Evolutionary conservation across 2,888 invertebrate species (phyloP).

Genomic region (Tenthredo livida): DNA sequence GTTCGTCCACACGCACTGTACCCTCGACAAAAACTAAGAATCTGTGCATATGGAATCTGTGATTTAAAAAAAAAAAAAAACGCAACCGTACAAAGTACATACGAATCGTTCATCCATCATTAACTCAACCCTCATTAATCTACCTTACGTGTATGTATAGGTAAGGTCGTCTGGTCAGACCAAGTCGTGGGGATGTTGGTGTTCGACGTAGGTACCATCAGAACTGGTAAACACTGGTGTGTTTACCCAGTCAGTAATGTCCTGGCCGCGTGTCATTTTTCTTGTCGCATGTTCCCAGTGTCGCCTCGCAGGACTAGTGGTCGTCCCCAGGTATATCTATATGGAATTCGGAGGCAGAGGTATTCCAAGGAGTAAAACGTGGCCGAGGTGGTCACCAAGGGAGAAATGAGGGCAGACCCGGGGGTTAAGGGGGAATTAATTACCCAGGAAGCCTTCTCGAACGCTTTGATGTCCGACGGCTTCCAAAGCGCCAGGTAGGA

Average conservation of each 20-base stretch:
- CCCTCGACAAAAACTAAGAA: not conserved
- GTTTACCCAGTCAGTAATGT: constrained; percentile 58
- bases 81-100: not conserved
- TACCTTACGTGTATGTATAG: not conserved
- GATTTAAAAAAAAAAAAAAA: not conserved
- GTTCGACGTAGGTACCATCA: not conserved
- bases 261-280: constrained; percentile 58
- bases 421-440: constrained; percentile 52
- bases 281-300: constrained; percentile 58
- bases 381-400: constrained; percentile 9
- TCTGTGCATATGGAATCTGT: too few species aligned
- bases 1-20: too few species aligned
- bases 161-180: not conserved
- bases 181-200: not conserved
- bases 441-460: constrained; percentile 71
- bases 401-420: not conserved
- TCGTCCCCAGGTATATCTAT: not conserved
- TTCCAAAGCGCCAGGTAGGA: constrained; percentile 61
- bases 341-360: constrained; percentile 13
- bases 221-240: constrained; percentile 25
- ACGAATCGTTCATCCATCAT: constrained; percentile 31
- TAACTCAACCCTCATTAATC: not conserved
- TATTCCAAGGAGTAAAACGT: constrained; percentile 32
- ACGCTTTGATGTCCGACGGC: constrained; percentile 74
- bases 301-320: not conserved